Conservation (phyloP, 2,888 invertebrate genomes). For the Fabriciana adippe region DNA sequence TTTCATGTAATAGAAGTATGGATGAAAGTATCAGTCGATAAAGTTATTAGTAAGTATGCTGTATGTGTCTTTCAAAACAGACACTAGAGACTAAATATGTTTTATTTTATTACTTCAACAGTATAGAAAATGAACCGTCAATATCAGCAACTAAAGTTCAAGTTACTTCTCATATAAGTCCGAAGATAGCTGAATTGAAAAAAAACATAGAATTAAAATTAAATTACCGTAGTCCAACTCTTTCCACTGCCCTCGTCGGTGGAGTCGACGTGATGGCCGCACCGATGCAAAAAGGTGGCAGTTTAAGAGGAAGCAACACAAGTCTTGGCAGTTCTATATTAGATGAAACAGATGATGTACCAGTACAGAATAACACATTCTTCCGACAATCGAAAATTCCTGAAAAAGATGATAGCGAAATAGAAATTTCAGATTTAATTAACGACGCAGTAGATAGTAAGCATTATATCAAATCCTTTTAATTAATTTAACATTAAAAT, state of each 20-base stretch:
- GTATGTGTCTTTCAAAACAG: too few species aligned
- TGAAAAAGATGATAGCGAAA: constrained; percentile 70
- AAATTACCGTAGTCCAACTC: constrained; percentile 63
- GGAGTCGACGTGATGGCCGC: constrained; percentile 65
- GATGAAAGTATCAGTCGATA: too few species aligned
- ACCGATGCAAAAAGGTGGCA: constrained; percentile 52
- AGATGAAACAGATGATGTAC: constrained; percentile 65
- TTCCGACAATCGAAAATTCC: constrained; percentile 57
- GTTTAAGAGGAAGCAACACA: constrained; percentile 72
- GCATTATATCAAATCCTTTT: constrained; percentile 26
- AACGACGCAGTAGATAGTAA: constrained; percentile 36
- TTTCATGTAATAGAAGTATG: too few species aligned
- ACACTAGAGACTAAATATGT: not conserved
- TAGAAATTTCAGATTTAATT: constrained; percentile 68
- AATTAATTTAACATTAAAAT: not conserved
- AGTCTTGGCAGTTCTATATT: constrained; percentile 76
- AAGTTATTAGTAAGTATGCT: too few species aligned
- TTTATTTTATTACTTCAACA: constrained; percentile 48
- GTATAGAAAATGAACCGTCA: constrained; percentile 72
- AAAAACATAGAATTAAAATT: constrained; percentile 81
- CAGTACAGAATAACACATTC: constrained; percentile 53
- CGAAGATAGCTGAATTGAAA: constrained; percentile 81
- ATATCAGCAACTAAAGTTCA: constrained; percentile 64
- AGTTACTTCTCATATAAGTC: constrained; percentile 73
- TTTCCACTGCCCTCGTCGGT: constrained; percentile 59